Evolutionary conservation across 2,888 invertebrate species (phyloP).

Genomic region (Acronicta alni): DNA sequence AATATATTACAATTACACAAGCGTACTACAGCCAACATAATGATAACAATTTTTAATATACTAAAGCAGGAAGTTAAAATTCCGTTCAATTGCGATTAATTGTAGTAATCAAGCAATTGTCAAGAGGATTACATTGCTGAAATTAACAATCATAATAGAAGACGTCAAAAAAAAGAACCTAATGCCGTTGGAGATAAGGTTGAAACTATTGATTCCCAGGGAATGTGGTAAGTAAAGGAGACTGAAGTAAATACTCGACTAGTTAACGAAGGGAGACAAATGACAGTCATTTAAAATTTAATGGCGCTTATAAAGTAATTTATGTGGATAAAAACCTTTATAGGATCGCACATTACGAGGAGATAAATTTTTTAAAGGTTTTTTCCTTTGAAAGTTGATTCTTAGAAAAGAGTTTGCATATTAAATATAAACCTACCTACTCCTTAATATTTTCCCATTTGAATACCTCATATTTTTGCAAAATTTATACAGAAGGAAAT

Average conservation of each 20-base stretch:
- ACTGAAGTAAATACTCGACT: conserved; percentile 72
- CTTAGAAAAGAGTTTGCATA: conserved; percentile 14
- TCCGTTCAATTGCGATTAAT: conserved; percentile 87
- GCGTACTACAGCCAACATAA: too few relatives aligned
- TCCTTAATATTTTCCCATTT: too few relatives aligned
- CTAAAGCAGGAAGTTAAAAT: conserved; percentile 80
- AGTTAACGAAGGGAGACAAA: conserved; percentile 74
- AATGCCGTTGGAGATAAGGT: conserved; percentile 57
- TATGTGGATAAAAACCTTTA: conserved; percentile 52
- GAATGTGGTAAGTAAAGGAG: conserved; percentile 59
- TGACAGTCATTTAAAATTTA: conserved; percentile 72
- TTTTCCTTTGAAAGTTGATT: conserved; percentile 21
- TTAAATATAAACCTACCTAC: not conserved
- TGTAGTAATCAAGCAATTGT: conserved; percentile 87
- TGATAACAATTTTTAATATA: conserved; percentile 31
- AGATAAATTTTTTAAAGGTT: conserved; percentile 34
- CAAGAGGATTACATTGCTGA: conserved; percentile 81
- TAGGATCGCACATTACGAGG: conserved; percentile 34
- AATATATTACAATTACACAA: too few relatives aligned
- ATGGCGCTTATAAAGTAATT: conserved; percentile 71
- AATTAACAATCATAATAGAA: conserved; percentile 80
- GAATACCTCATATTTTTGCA: not conserved
- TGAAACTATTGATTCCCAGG: conserved; percentile 44
- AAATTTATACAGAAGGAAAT: conserved; percentile 2
- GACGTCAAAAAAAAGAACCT: conserved; percentile 53